Base-by-base conservation (phyloP, 1,140 invertebrate genomes). In the Bombus balteatus region DNA sequence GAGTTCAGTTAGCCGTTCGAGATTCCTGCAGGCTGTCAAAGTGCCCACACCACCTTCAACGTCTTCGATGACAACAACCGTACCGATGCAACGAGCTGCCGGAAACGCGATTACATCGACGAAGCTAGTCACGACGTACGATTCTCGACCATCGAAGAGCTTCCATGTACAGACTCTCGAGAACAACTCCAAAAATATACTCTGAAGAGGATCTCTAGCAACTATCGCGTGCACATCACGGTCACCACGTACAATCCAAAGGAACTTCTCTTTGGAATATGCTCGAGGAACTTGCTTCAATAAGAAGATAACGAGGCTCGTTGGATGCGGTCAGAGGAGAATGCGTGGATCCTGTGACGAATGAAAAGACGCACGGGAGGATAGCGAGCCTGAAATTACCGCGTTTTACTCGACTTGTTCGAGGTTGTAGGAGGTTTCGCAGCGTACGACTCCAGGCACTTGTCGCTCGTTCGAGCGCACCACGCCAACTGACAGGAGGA, bases 401-500 rank as follows among this genome's bases (percentile, higher is more conserved):
- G 39, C 18, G 39, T 41, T n/a, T 73, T 41, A 12, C 37, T 39
- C 68, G 37, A 39, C 0, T 39, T 28, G 66, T 3, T 37, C 22
- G 13, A 18, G 22, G 22, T 53, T 53, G 47, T 53, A 53, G 10
- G 18, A 8, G 18, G 10, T 41, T 81, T 32, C 66, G 10, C n/a
- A 41, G 32, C 75, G 53, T 6, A 53, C 47, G 32, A 57, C 47
- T 32, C 34, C 66, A 47, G 57, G 72, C 88, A 77, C 89, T 81
- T 73, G 70, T n/a, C 84, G 76, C 88, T 89, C 87, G 87, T 74
- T 72, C 87, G 84, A 88, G 87, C 87, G 87, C 87, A 47, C 87
- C 76, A 86, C 77, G 87, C 68, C 12, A 77, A 89, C 88, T 89
- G 88, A 88, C 87, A 88, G 57, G 57, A 66, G 57, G 75, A 78